These are phyloP conservation scores for Olivierus martensii DNA, from an alignment of 1,140 invertebrate species.

Conservation along the genomic window DNA sequence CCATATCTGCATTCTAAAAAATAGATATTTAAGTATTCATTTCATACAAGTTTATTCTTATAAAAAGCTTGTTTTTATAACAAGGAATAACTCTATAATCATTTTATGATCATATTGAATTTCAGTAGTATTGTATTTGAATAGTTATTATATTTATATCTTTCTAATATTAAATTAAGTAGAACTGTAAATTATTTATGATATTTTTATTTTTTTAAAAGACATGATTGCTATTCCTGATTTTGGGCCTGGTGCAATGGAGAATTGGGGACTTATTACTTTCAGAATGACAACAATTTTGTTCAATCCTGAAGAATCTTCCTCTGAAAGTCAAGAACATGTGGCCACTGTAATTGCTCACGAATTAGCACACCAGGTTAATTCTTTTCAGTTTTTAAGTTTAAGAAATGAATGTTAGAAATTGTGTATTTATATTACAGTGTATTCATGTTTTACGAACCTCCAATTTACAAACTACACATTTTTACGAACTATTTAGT, in stretches of 20 bases:
- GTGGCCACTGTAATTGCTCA: constrained; percentile 68
- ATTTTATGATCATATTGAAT: no score
- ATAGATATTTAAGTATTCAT: no score
- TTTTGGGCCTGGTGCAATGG: constrained; percentile 91
- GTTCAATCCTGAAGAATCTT: constrained; percentile 47
- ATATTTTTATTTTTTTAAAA: constrained; percentile 24
- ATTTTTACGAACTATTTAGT: no score
- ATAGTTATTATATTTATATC: no score
- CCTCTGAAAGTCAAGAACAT: constrained; percentile 52
- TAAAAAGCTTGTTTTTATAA: no score
- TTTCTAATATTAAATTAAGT: not conserved
- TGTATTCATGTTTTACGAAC: not conserved
- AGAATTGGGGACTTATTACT: constrained; percentile 81
- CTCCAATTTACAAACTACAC: no score
- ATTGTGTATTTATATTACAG: not conserved
- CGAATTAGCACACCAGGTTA: constrained; percentile 44
- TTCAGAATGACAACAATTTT: constrained; percentile 64
- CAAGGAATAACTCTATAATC: no score
- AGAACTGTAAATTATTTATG: not conserved
- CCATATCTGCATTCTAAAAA: no score
- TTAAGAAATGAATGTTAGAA: not conserved
- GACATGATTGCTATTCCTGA: constrained; percentile 90
- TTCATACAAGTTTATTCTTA: no score
- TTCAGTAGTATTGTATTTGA: no score
- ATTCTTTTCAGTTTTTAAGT: not conserved